Evolutionary conservation across 2,797 vertebrate species (phyloP).

Genomic region (Huso huso): DNA sequence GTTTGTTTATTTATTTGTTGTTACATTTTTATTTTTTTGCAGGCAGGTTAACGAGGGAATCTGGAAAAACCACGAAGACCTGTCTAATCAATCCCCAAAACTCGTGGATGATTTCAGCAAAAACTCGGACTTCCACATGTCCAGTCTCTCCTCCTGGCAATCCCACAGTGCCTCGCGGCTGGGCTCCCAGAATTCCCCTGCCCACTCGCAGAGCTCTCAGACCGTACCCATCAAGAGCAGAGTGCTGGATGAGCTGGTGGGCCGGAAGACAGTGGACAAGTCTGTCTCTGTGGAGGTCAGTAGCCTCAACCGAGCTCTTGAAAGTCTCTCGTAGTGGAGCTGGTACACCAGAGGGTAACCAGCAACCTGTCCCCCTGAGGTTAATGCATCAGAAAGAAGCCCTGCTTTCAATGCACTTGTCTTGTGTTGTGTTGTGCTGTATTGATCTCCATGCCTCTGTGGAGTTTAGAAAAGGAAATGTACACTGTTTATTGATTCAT

Average conservation of each 20-base stretch:
- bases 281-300: no score
- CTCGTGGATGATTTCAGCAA: constrained; percentile 75
- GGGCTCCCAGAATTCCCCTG: constrained; percentile 16
- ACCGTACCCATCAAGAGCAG: constrained; percentile 68
- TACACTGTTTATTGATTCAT: no score
- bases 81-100: constrained; percentile 73
- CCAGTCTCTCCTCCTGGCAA: constrained; percentile 67
- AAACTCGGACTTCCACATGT: constrained; percentile 75
- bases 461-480: no score
- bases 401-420: no score
- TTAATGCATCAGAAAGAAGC: no score
- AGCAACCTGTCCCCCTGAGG: no score
- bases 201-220: constrained; percentile 46
- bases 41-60: constrained; percentile 84
- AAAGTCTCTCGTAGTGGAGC: no score
- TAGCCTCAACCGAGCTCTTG: no score
- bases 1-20: no score
- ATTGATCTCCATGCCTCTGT: no score
- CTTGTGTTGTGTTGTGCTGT: no score
- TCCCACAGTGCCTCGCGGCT: constrained; percentile 41
- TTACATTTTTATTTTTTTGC: constrained; percentile 16
- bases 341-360: no score
- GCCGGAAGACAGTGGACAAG: constrained; percentile 40
- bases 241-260: constrained; percentile 69
- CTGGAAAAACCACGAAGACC: constrained; percentile 75